A percentile compares a stretch with the other conserved stretches of the same genome.
Evolutionary conservation across 2,113 vertebrate species (phyloP).

Genomic region (Festucalex cinctus): DNA sequence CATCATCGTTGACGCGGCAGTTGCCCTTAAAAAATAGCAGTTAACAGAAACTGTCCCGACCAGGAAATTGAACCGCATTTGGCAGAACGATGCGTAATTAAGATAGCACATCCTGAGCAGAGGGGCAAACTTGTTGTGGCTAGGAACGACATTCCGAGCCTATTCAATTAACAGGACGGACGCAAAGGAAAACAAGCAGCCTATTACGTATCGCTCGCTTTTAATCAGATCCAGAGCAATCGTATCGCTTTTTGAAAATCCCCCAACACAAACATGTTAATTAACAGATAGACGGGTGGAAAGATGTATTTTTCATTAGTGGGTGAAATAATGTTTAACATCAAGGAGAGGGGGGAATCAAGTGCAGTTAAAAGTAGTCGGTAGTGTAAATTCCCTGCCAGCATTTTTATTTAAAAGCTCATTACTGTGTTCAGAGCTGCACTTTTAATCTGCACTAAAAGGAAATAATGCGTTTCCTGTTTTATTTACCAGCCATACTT

Average conservation of each 20-base stretch:
- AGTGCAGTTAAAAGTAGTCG: constrained; percentile 66
- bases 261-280: constrained; percentile 71
- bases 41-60: constrained; percentile 85
- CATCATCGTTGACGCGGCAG: constrained; percentile 93
- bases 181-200: constrained; percentile 72
- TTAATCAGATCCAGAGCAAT: constrained; percentile 76
- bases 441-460: constrained; percentile 90
- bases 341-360: constrained; percentile 54
- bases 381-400: constrained; percentile 70
- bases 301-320: constrained; percentile 73
- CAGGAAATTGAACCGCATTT: constrained; percentile 83
- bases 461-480: constrained; percentile 96
- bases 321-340: constrained; percentile 71
- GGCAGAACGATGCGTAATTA: constrained; percentile 77
- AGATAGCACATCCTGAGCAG: constrained; percentile 74
- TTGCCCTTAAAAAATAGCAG: constrained; percentile 87
- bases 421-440: constrained; percentile 73
- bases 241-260: constrained; percentile 72
- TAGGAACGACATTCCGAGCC: constrained; percentile 72
- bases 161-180: constrained; percentile 77
- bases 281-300: constrained; percentile 76
- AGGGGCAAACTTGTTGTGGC: constrained; percentile 68
- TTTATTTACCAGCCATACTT: constrained; percentile 96
- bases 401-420: constrained; percentile 74
- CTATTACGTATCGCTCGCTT: constrained; percentile 76